phyloP scores from a whole-genome alignment of 2,888 invertebrate genomes.

The Andrena fulva region DNA sequence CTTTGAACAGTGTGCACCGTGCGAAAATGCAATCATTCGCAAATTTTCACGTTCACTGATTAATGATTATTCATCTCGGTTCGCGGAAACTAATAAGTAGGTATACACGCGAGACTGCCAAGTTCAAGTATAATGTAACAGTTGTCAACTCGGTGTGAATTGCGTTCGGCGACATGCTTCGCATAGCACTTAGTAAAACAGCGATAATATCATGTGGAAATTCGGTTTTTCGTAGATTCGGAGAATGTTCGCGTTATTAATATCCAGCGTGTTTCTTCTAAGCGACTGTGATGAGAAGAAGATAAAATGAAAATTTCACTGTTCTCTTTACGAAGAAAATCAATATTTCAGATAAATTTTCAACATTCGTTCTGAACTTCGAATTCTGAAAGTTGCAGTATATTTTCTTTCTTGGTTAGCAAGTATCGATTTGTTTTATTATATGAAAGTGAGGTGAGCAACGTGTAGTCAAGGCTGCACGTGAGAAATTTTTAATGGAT shows the following conservation, averaged over 20 bases:
- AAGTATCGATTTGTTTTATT: background rate
- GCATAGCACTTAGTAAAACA: background rate
- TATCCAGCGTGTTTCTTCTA: background rate
- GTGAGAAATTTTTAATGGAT: background rate
- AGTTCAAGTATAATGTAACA: slow-evolving; percentile 44
- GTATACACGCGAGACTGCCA: slow-evolving; percentile 15
- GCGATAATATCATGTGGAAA: background rate
- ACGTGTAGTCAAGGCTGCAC: background rate
- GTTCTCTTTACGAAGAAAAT: background rate
- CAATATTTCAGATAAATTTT: background rate
- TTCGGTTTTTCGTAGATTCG: background rate
- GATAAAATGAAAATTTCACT: background rate
- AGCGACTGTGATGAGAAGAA: background rate
- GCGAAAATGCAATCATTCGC: background rate
- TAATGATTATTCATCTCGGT: background rate
- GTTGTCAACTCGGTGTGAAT: slow-evolving; percentile 7
- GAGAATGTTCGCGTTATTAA: background rate
- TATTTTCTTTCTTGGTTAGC: too few species aligned
- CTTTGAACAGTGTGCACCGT: too few species aligned
- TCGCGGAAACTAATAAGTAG: slow-evolving; percentile 2
- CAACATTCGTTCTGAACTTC: background rate
- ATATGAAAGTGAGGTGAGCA: background rate
- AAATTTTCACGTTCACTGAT: background rate
- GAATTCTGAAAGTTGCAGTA: background rate
- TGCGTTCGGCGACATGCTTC: background rate